phyloP scores from a whole-genome alignment of 1,140 invertebrate genomes.

The Drosophila grimshawi region DNA sequence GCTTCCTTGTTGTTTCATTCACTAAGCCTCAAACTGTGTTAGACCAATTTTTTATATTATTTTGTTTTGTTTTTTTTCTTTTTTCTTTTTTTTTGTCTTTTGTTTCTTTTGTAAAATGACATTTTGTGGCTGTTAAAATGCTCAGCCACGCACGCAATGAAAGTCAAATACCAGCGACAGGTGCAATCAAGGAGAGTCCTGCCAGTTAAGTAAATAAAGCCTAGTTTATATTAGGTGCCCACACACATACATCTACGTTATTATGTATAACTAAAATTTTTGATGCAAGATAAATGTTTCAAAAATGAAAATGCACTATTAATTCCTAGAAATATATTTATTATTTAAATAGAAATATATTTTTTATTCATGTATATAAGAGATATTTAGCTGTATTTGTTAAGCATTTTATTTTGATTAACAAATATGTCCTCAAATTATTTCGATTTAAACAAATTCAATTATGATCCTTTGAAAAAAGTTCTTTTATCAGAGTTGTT shows the following conservation, averaged over 20 bases:
- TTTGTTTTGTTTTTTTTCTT: not conserved
- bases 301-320: no score
- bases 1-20: constrained; percentile 14
- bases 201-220: not conserved
- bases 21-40: constrained; percentile 20
- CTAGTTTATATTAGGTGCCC: not conserved
- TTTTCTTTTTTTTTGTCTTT: constrained; percentile 6
- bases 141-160: constrained; percentile 71
- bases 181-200: constrained; percentile 55
- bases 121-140: constrained; percentile 79
- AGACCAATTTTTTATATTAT: constrained; percentile 12
- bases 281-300: not conserved
- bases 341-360: no score
- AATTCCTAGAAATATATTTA: no score
- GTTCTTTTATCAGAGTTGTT: no score
- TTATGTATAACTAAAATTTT: not conserved
- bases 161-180: constrained; percentile 61
- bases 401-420: no score
- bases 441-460: no score
- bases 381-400: no score
- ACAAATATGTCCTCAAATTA: no score
- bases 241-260: not conserved
- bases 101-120: constrained; percentile 61
- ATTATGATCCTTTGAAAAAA: no score
- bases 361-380: no score